Base-by-base conservation (phyloP, 2,797 vertebrate genomes). In the Acanthiza pusilla region DNA sequence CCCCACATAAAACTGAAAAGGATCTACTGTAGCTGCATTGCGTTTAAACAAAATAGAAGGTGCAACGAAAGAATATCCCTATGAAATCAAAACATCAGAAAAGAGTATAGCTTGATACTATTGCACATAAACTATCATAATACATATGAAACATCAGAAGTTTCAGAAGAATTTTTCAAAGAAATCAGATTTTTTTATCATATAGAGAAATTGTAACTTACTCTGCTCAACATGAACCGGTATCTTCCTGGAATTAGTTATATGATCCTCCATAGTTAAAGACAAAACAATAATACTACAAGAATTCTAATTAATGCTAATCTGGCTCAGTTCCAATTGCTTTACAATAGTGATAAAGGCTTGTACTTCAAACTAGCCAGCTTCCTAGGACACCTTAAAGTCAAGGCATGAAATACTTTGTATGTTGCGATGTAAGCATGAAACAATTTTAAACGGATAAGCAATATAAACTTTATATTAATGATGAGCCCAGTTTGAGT, bases 41-140 rank as follows among this genome's bases (percentile, higher is more conserved):
- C 99, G 99, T 98, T 99, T 99, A 97, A 99, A 99, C 76, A 99
- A 98, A 94, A 99, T 99, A 90, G 99, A 99, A 58, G 99, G 99
- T 79, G 99, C 98, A 97, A 99, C 99, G 81, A 99, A 99, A 79
- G 99, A 99, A 97, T 99, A 99, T 73, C 99, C 99, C 99, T 99
- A 82, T 54, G 91, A 72, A 81, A 95, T 76, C 36, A 57, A 87
- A 84, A 93, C 29, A 96, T 53, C 71, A 93, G 62, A 94, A 61
- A 88, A 94, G 16, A 60, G 27, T 45, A 84, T 14, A 30, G 19
- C 22, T 86, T 88, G 55, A 94, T 60, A 89, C 21, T 63, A 21
- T n/a, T 84, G 77, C 53, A 67, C 50, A 74, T 23, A 45, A 71
- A 61, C 25, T 66, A 58, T n/a, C 25, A 75, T 16, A 57, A 30